Base-by-base conservation (phyloP, 2,888 invertebrate species). In the Agrilus mali region DNA sequence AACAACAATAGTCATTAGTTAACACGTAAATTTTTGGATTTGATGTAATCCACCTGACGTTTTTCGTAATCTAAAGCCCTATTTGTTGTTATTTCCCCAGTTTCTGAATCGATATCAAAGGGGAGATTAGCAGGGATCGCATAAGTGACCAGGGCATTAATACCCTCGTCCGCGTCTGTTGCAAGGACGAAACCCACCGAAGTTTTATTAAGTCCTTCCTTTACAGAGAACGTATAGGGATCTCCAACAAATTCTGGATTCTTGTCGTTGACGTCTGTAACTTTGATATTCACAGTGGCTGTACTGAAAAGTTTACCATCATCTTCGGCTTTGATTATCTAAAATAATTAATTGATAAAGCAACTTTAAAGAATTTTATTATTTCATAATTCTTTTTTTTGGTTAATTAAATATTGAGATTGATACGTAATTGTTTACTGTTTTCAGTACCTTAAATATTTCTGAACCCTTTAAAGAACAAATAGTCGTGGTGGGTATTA, bases 221-320 rank as follows among this genome's bases (percentile, higher is more conserved):
- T 81, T 0, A 88, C 83, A n/a, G 75, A 69, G 64, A 92, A 92
- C 34, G 76, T 69, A 56, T 92, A 92, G 0, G 87, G 86, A 49
- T 84, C 72, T 15, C 74, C 76, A n/a, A 85, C 78, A 58, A 92
- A 93, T 58, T 85, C 86, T 0, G 92, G 92, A 62, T 89, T 90
- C 57, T 90, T 88, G 59, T 93, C 92, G 60, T 92, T 92, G 48
- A 90, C 87, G 56, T 93, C 93, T 0, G 88, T 87, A 2, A 93
- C 86, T 60, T 83, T 84, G 43, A 93, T 85, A 56, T 89, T 88
- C 0, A 92, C 85, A 0, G 86, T 87, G 0, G 87, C 83, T 2
- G 84, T 86, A 54, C 82, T 86, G 0, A 82, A 78, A 33, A 90
- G 65, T 36, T 83, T 86, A 2, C 88, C 89, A 17, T 83, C 80